phyloP scores from a whole-genome alignment of 2,113 vertebrate genomes.

The Pachypanchax playfairii region DNA sequence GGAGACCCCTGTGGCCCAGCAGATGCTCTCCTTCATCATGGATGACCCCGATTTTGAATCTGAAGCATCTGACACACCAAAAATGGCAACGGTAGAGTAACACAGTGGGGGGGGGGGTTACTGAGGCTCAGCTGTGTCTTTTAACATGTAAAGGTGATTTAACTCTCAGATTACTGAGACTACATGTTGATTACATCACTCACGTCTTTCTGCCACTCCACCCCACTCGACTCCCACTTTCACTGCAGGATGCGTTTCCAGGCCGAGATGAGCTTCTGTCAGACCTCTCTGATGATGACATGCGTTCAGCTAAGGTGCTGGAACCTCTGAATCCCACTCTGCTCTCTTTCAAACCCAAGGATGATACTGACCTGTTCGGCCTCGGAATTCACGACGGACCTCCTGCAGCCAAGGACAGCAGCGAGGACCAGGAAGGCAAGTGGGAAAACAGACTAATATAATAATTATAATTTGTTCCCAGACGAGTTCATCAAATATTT shows the following conservation, averaged over 20 bases:
- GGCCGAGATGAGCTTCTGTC: slow-evolving; percentile 87
- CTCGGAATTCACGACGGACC: slow-evolving; percentile 84
- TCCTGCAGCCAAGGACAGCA: slow-evolving; percentile 81
- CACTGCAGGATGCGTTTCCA: slow-evolving; percentile 82
- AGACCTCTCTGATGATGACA: slow-evolving; percentile 87
- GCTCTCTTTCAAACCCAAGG: slow-evolving; percentile 84
- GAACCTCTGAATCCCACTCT: slow-evolving; percentile 73
- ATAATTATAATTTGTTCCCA: no score
- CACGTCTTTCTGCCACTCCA: no score
- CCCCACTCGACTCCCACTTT: background rate
- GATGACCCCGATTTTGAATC: slow-evolving; percentile 97
- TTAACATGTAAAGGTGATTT: no score
- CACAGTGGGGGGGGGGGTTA: no score
- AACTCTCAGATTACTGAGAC: no score
- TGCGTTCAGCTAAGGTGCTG: slow-evolving; percentile 54
- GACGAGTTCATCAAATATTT: no score
- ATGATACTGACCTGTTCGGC: slow-evolving; percentile 88
- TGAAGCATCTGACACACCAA: slow-evolving; percentile 84
- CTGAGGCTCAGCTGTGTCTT: no score
- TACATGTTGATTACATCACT: no score
- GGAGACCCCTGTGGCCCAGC: slow-evolving; percentile 88
- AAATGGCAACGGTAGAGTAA: slow-evolving; percentile 68
- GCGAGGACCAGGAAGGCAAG: slow-evolving; percentile 85
- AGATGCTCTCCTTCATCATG: slow-evolving; percentile 97
- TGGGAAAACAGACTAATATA: no score